Evolutionary conservation across 2,888 invertebrate species (phyloP).

Genomic region (Lasioglossum oenotherae): DNA sequence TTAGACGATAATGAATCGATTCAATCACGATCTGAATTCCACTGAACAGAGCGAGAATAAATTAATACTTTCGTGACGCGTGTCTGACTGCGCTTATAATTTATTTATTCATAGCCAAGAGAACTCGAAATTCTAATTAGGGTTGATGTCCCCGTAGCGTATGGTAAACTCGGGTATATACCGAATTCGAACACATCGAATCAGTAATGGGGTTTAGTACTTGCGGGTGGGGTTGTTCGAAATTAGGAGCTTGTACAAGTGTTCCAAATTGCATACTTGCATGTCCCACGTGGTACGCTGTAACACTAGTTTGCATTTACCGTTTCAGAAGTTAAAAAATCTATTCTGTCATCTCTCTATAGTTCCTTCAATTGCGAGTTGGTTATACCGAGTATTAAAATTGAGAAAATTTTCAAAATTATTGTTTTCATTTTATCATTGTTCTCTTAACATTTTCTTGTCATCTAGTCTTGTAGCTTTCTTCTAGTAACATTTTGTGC

Average conservation of each 20-base stretch:
- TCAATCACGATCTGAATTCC: background rate
- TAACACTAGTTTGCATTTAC: background rate
- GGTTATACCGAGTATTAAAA: background rate
- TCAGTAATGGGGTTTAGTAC: slow-evolving; percentile 55
- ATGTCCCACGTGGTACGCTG: background rate
- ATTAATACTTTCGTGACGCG: background rate
- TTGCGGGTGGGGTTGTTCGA: slow-evolving; percentile 42
- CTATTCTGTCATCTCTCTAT: background rate
- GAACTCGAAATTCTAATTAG: slow-evolving; percentile 51
- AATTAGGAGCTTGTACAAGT: slow-evolving; percentile 51
- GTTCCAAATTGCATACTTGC: slow-evolving; percentile 27
- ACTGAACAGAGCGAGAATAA: background rate
- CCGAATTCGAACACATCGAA: slow-evolving; percentile 44
- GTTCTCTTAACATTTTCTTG: too few species aligned
- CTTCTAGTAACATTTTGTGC: too few species aligned
- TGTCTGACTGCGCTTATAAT: background rate
- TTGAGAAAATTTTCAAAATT: background rate
- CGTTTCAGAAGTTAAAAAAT: background rate
- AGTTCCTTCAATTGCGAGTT: background rate
- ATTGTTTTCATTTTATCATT: too few species aligned
- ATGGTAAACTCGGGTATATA: slow-evolving; percentile 39
- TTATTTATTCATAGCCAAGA: background rate
- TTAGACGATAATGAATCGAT: background rate
- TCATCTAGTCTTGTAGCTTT: too few species aligned
- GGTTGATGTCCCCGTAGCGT: slow-evolving; percentile 12